Base-by-base conservation (phyloP, 1,140 invertebrate species). In the Apocrypta bakeri region DNA sequence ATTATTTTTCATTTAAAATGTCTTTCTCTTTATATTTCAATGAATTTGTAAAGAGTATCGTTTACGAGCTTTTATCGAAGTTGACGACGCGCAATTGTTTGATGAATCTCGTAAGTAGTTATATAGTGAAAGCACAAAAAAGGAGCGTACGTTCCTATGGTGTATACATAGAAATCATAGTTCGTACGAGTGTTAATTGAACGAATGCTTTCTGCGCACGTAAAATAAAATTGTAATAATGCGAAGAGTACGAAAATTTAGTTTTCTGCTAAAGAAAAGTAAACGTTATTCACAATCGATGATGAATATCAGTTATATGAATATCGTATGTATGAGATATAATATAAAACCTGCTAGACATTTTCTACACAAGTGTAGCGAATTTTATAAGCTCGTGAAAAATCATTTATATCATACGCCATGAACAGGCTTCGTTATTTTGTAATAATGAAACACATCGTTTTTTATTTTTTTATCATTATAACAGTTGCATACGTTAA, bases 381-480 rank as follows among this genome's bases (percentile, higher is more conserved):
- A 37, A 68, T 78, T 78, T 78, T 78, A 42, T 76, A 78, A 25
- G 68, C 33, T 17, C 21, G 40, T 27, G 25, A 66, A 27, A n/a
- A 27, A 1, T 78, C 31, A 78, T 78, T 42, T 66, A 27, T 63
- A n/a, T 74, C 14, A 24, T 66, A 27, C 63, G 24, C n/a, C 48
- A 40, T 74, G 14, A 27, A 74, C 56, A 64, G 31, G 25, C 48
- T 76, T 76, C 56, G 64, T 78, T 64, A 27, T n/a, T 68, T 48
- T 40, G 56, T 48, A 48, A n/a, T 75, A n/a, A 71, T 69, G 69
- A 71, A 42, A 61, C 8, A 29, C 74, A 63, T 78, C 56, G 64
- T 79, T 79, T 72, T 79, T 71, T 79, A 79, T 79, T 79, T 79
- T 79, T 78, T 71, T 79, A 79, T 75, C 61, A n/a, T 14, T 21